Conservation (phyloP, 1,140 invertebrate genomes). For the Venturia canescens region DNA sequence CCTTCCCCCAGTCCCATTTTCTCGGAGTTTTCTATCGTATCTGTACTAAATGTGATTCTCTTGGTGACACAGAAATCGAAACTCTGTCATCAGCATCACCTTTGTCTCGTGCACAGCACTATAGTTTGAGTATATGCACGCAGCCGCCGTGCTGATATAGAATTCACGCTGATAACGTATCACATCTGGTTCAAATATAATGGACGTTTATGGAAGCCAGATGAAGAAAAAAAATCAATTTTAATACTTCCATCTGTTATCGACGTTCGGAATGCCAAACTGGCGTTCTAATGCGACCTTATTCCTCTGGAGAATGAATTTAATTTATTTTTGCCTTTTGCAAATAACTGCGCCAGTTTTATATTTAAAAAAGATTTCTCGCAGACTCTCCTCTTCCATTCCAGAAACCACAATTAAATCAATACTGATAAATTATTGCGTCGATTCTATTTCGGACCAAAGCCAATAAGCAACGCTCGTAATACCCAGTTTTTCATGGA, state of each 20-base stretch:
- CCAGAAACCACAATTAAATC: no score
- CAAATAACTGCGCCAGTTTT: no score
- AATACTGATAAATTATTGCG: no score
- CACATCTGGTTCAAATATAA: slow-evolving; percentile 11
- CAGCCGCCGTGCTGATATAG: not conserved
- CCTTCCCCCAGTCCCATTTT: slow-evolving; percentile 19
- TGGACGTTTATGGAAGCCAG: not conserved
- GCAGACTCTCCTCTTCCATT: no score
- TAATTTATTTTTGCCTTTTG: no score
- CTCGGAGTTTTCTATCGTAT: slow-evolving; percentile 4
- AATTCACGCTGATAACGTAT: not conserved
- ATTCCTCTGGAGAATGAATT: no score
- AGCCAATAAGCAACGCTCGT: no score
- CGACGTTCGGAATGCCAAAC: not conserved
- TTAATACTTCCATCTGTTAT: not conserved
- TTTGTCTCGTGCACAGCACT: not conserved
- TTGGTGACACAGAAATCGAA: not conserved
- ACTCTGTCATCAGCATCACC: slow-evolving; percentile 18
- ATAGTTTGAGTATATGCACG: not conserved
- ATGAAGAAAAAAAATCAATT: not conserved
- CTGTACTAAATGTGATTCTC: not conserved
- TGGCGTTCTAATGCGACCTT: not conserved
- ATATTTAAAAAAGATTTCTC: no score
- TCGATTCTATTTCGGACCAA: no score
- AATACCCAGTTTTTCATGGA: no score